Percentiles rank a stretch among this genome's conserved stretches.
These are phyloP conservation scores for Drosophila mimetica DNA, from an alignment of 2,888 invertebrate genomes.

Conservation along the genomic window DNA sequence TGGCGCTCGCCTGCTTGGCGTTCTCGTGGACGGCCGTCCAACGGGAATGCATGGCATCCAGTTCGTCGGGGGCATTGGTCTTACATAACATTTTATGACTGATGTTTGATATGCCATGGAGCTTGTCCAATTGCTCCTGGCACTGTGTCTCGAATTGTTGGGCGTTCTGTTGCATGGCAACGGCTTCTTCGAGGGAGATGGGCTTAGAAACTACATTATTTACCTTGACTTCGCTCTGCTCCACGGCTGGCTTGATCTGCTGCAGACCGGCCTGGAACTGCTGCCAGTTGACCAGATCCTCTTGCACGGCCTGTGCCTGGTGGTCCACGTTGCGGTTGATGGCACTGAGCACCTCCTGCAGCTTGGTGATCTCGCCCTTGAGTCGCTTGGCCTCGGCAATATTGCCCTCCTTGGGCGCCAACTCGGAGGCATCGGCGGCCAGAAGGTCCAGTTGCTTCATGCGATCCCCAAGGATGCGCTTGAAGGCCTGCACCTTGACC, in stretches of 20 bases:
- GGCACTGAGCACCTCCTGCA: slow-evolving; percentile 91
- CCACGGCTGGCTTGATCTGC: slow-evolving; percentile 94
- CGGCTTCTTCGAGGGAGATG: slow-evolving; percentile 91
- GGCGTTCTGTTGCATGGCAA: slow-evolving; percentile 89
- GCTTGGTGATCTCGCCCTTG: slow-evolving; percentile 89
- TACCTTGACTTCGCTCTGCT: slow-evolving; percentile 93
- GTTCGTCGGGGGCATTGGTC: slow-evolving; percentile 92
- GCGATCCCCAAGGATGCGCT: slow-evolving; percentile 91
- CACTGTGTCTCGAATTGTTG: slow-evolving; percentile 91
- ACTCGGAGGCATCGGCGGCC: slow-evolving; percentile 90
- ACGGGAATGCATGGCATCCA: slow-evolving; percentile 92
- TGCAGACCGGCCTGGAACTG: slow-evolving; percentile 92
- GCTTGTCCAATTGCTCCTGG: slow-evolving; percentile 89
- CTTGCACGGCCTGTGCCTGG: slow-evolving; percentile 90
- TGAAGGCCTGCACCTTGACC: slow-evolving; percentile 90
- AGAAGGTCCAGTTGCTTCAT: slow-evolving; percentile 89
- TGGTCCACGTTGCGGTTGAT: slow-evolving; percentile 91
- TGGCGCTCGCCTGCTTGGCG: slow-evolving; percentile 91
- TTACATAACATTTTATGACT: slow-evolving; percentile 91
- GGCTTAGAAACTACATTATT: slow-evolving; percentile 88
- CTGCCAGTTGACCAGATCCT: slow-evolving; percentile 93
- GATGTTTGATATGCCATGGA: slow-evolving; percentile 90
- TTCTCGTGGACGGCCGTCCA: slow-evolving; percentile 94
- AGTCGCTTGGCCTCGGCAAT: slow-evolving; percentile 90
- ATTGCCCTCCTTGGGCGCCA: slow-evolving; percentile 88